phyloP scores from a whole-genome alignment of 2,797 vertebrate species.

The Phyllotis vaccarum region DNA sequence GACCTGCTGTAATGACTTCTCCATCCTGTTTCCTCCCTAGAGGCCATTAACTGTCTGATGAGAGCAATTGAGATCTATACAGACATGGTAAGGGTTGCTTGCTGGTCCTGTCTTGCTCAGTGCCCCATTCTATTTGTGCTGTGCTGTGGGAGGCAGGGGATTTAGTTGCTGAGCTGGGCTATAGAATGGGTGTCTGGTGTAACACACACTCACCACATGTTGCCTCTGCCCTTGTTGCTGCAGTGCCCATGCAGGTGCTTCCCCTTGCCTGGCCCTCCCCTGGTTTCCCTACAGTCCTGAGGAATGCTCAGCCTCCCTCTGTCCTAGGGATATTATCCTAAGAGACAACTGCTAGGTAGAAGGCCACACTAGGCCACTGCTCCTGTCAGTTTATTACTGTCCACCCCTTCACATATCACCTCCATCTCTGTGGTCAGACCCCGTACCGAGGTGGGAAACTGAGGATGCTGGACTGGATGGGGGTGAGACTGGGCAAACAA shows the following conservation, averaged over 20 bases:
- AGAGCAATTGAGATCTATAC: constrained; percentile 94
- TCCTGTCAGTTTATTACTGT: neutral
- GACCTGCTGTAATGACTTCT: neutral
- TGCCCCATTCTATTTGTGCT: neutral
- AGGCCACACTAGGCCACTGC: neutral
- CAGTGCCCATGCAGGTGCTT: neutral
- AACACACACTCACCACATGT: neutral
- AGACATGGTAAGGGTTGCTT: constrained; percentile 89
- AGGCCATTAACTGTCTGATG: constrained; percentile 91
- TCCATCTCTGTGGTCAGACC: neutral
- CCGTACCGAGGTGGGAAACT: neutral
- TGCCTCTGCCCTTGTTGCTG: neutral
- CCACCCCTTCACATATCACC: too few species aligned
- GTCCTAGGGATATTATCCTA: neutral
- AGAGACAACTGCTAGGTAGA: too few species aligned
- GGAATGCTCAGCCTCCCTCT: neutral
- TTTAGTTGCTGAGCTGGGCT: neutral
- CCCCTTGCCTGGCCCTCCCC: too few species aligned
- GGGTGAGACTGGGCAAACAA: fast-evolving
- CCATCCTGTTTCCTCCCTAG: constrained; percentile 74
- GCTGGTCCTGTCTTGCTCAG: neutral
- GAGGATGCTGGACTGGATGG: too few species aligned
- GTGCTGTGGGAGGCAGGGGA: neutral
- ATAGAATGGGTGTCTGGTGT: neutral
- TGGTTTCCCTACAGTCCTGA: neutral